These are phyloP conservation scores for Emydoidea blandingii DNA, from an alignment of 2,797 vertebrate genomes.

Conservation along the genomic window DNA sequence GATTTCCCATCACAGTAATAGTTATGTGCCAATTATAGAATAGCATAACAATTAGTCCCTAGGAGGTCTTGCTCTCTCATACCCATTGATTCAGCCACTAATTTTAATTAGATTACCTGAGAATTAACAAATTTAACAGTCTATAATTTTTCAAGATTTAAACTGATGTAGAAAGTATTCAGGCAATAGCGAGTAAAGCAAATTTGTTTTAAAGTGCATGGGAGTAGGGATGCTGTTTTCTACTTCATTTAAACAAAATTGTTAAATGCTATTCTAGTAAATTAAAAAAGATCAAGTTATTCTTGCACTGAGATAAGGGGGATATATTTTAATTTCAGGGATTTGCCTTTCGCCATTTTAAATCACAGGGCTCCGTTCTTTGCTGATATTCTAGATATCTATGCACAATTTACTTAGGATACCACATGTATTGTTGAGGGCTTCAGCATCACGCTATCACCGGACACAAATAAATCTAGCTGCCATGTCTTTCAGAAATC, in stretches of 20 bases:
- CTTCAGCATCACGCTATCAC: not conserved
- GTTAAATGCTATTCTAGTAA: not conserved
- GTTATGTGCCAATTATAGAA: not conserved
- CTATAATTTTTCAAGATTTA: slow-evolving; percentile 23
- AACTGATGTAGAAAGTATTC: not conserved
- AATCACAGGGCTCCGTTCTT: not conserved
- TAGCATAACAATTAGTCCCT: not conserved
- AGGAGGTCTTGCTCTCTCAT: not conserved
- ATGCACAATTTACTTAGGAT: slow-evolving; percentile 1
- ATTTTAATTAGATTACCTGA: slow-evolving; percentile 10
- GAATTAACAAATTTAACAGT: slow-evolving; percentile 17
- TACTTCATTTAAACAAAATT: slow-evolving; percentile 4
- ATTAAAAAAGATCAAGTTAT: not conserved
- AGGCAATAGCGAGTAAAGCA: not conserved
- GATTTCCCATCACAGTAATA: not conserved
- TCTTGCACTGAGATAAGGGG: not conserved
- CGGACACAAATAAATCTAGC: slow-evolving; percentile 21
- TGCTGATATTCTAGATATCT: not conserved
- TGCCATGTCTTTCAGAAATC: slow-evolving; percentile 42
- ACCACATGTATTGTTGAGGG: not conserved
- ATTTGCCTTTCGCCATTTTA: not conserved
- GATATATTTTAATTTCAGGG: not conserved
- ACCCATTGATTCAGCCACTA: not conserved
- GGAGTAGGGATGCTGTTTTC: slow-evolving; percentile 10
- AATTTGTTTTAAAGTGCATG: slow-evolving; percentile 13